Evolutionary conservation across 1,140 invertebrate genomes (phyloP), one percentile per base, ranked within the genome.

Genomic region (Cydia splendana): DNA sequence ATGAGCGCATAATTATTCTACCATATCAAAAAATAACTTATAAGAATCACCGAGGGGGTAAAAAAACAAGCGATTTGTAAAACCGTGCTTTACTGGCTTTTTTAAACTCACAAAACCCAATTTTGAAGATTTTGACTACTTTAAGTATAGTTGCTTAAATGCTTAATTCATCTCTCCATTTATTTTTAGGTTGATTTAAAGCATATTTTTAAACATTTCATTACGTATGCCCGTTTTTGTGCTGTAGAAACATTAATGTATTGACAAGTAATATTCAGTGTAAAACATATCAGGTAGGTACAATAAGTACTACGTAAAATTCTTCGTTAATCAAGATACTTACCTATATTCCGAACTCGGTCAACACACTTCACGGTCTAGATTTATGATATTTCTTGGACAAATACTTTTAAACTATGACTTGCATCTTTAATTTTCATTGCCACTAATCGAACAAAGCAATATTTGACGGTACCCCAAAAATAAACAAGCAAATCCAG

Each of bases 1-100:
- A 82, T 78, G 81, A 38, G 7, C n/a, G 67, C 18, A 18, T 71
- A 71, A 71, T 71, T 71, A 71, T 71, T 71, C n/a, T 24, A 62
- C 57, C 57, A 62, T 53, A 18, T 53, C 51, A 18, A 18, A 53
- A 7, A 53, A 53, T 53, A 12, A n/a, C 0, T 15, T 53, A n/a
- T 53, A 53, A 53, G 15, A 18, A 18, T n/a, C 51, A n/a, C 9
- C 0, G 9, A 42, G 45, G 15, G 9, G 2, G 3, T 48, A 48
- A 48, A 12, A 45, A 48, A 48, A 4, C 12, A 2, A 15, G 10
- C 9, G 45, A 48, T 48, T 4, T 48, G 45, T 42, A 42, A 9
- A 34, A 34, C 5, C 34, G 34, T 13, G 42, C 10, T 45, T 45
- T 45, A 45, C 42, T 45, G 10, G 4, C 12, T 45, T 13, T 45